Percentiles rank a stretch among this genome's conserved stretches.
These are phyloP conservation scores for Tapirus indicus DNA, from an alignment of 2,797 vertebrate genomes.

Conservation along the genomic window DNA sequence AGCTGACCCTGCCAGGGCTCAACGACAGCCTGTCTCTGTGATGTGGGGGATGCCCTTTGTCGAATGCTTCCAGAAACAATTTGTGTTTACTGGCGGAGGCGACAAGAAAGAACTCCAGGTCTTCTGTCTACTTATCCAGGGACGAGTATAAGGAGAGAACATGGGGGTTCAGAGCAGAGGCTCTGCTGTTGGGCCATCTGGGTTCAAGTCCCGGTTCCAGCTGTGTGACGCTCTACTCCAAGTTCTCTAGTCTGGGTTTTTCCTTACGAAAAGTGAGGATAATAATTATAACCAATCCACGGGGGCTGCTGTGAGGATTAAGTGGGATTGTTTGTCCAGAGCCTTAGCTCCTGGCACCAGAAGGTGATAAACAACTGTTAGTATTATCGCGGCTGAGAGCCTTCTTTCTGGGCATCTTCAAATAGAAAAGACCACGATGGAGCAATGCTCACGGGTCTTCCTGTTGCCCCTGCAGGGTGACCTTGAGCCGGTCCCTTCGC, in stretches of 20 bases:
- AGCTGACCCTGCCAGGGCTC: neutral
- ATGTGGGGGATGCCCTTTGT: neutral
- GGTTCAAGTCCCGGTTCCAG: neutral
- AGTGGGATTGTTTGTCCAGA: neutral
- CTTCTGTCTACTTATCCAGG: neutral
- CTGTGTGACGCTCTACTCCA: neutral
- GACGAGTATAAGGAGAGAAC: neutral
- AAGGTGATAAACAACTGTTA: neutral
- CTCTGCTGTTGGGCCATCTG: neutral
- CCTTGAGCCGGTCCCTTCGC: neutral
- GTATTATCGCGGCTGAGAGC: neutral
- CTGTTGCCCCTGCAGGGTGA: neutral
- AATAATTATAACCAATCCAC: neutral
- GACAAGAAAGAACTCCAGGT: neutral
- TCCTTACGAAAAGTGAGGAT: neutral
- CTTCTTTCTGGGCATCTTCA: neutral
- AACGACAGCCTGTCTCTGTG: neutral
- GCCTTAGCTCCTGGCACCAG: neutral
- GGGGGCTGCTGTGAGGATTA: neutral
- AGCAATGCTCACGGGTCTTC: neutral
- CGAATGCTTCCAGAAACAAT: neutral
- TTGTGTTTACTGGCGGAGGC: neutral
- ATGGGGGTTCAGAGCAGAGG: neutral
- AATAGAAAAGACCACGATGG: neutral
- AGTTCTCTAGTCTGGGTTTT: neutral